Conservation (phyloP, 2,888 invertebrate genomes). For the Laspeyria flexula region DNA sequence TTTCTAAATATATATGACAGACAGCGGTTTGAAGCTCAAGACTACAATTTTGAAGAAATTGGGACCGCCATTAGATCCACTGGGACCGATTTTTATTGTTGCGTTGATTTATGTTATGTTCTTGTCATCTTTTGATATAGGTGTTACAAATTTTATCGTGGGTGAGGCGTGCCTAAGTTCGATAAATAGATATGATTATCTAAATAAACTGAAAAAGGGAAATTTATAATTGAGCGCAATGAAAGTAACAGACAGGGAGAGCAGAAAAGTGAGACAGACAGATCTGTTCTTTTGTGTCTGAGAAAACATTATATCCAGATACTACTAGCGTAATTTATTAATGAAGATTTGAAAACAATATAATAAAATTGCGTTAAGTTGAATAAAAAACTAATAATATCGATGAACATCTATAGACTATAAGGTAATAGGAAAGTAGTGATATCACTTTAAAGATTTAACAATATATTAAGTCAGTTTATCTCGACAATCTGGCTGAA, state of each 20-base stretch:
- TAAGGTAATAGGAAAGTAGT: too few relatives aligned
- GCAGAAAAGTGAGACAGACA: constrained; percentile 35
- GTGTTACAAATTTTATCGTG: constrained; percentile 6
- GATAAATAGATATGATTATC: not conserved
- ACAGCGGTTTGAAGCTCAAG: constrained; percentile 9
- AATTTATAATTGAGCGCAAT: constrained; percentile 27
- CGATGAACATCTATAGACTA: too few relatives aligned
- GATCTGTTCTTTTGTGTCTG: constrained; percentile 36
- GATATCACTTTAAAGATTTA: not conserved
- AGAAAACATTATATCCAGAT: constrained; percentile 14
- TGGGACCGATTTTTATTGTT: constrained; percentile 29
- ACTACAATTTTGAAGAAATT: constrained; percentile 31
- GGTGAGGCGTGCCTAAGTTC: not conserved
- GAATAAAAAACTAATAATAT: too few relatives aligned
- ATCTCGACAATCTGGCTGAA: not conserved
- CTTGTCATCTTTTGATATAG: constrained; percentile 9
- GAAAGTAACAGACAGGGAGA: constrained; percentile 29
- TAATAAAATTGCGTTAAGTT: not conserved
- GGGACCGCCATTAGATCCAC: constrained; percentile 35
- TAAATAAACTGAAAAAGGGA: not conserved
- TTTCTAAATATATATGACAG: not conserved
- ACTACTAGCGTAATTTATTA: constrained; percentile 9
- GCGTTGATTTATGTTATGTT: constrained; percentile 28
- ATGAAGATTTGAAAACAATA: not conserved
- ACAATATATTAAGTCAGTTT: not conserved